Base-by-base conservation (phyloP, 2,113 vertebrate genomes). In the Trachemys scripta region DNA sequence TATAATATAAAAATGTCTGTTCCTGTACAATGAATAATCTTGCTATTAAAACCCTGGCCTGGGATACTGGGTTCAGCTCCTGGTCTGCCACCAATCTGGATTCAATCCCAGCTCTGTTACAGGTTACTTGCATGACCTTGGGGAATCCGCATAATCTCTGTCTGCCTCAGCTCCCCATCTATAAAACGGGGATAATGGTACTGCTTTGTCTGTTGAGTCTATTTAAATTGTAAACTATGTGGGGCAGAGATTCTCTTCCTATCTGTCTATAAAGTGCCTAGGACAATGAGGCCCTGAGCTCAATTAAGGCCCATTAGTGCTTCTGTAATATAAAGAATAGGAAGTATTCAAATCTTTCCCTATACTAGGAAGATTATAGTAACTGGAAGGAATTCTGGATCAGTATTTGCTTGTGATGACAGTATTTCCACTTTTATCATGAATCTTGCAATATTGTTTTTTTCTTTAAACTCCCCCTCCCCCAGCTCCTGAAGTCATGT, bases 321-420 rank as follows among this genome's bases (percentile, higher is more conserved):
- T 93, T 79, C 84, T n/a, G 25, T 6, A 51, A 54, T 0, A 6
- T 62, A 87, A 7, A 87, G 65, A 62, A 87, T 85, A 96, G 92
- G 85, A 91, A 90, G 38, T 24, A 42, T 75, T 75, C 38, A 24
- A 22, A 24, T 42, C 20, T 75, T 75, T 75, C 38, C 38, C 19
- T 42, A 25, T 75, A 42, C n/a, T 24, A 75, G 72, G 72, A 42
- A 75, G 38, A 25, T 20, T 42, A 45, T 19, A 38, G 6, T 65
- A 16, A 17, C 62, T 65, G 31, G 29, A 65, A 42, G 10, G 72
- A 25, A 45, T 42, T 75, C 42, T 75, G 72, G 91, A 20, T 83
- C 91, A 93, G 79, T 97, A 94, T 97, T 97, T 97, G 83, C 81
- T 94, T 95, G 94, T 62, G 88, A 96, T 84, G 95, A 95, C 94